phyloP scores from a whole-genome alignment of 2,888 invertebrate genomes.

The Carterocephalus palaemon region DNA sequence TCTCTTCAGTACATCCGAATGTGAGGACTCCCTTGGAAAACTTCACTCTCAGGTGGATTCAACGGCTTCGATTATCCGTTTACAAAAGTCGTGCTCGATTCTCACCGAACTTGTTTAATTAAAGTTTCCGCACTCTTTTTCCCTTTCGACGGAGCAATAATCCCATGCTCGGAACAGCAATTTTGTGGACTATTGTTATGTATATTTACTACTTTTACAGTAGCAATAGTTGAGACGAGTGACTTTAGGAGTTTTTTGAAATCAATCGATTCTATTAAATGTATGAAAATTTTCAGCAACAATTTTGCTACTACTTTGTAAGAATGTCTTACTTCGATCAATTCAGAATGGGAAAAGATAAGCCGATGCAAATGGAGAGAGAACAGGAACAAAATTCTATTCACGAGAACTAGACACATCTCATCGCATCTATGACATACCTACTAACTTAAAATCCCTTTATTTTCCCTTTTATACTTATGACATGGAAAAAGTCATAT shows the following conservation, averaged over 20 bases:
- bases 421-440: no score
- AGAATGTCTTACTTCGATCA: no score
- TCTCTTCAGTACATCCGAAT: neutral
- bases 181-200: constrained; percentile 35
- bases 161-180: constrained; percentile 57
- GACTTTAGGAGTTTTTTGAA: no score
- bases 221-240: neutral
- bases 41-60: constrained; percentile 66
- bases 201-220: neutral
- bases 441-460: no score
- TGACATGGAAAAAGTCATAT: no score
- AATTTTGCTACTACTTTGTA: neutral
- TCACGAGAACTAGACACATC: no score
- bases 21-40: constrained; percentile 32
- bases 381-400: no score
- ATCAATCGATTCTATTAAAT: neutral
- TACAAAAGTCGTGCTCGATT: constrained; percentile 72
- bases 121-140: constrained; percentile 78
- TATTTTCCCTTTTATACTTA: no score
- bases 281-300: neutral
- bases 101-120: constrained; percentile 77
- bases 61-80: constrained; percentile 73
- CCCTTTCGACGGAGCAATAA: constrained; percentile 73
- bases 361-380: no score
- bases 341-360: no score